Conservation (phyloP, 2,888 invertebrate species). For the Drosophila sordidula region DNA sequence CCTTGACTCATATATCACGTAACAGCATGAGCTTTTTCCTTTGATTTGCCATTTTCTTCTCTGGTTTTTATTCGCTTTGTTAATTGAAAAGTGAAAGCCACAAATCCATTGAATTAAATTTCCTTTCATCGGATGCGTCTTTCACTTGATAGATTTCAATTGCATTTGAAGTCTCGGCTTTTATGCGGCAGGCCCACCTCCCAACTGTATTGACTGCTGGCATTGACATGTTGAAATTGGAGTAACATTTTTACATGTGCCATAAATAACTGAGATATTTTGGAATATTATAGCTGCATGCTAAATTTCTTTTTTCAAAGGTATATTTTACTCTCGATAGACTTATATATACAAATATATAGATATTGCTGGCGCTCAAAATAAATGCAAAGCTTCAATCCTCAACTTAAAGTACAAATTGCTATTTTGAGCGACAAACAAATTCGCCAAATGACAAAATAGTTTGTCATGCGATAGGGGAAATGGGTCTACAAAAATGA, state of each 20-base stretch:
- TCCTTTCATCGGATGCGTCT: slow-evolving; percentile 28
- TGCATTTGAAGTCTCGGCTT: slow-evolving; percentile 20
- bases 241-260: background rate
- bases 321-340: background rate
- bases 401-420: slow-evolving; percentile 45
- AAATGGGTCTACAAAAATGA: slow-evolving; percentile 36
- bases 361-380: background rate
- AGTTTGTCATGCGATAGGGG: slow-evolving; percentile 52
- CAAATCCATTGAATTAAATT: slow-evolving; percentile 48
- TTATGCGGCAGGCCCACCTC: background rate
- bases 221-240: slow-evolving; percentile 19
- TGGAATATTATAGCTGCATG: background rate
- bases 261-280: background rate
- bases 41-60: slow-evolving; percentile 32
- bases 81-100: slow-evolving; percentile 66
- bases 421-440: slow-evolving; percentile 44
- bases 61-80: slow-evolving; percentile 1
- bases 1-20: slow-evolving; percentile 38
- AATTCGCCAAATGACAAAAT: slow-evolving; percentile 57
- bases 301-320: background rate
- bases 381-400: slow-evolving; percentile 37
- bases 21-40: slow-evolving; percentile 9
- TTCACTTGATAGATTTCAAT: slow-evolving; percentile 29
- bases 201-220: slow-evolving; percentile 8
- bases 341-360: too few relatives aligned